These are phyloP conservation scores for Agrenia bidenticulata DNA, from an alignment of 2,888 invertebrate species.

Conservation along the genomic window DNA sequence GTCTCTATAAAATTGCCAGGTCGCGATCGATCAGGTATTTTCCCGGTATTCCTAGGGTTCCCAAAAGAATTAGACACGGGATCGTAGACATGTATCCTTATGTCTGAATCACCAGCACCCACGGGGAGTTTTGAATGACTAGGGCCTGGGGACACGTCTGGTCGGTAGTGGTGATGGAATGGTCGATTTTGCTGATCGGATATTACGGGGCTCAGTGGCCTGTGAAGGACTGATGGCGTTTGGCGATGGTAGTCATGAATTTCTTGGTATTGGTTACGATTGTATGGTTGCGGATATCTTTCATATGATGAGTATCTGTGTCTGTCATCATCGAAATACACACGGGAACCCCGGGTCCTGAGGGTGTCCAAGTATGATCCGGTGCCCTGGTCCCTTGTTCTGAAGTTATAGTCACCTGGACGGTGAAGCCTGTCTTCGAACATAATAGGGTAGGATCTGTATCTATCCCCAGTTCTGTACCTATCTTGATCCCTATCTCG, in stretches of 20 bases:
- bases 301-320: not conserved
- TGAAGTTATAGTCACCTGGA: constrained; percentile 14
- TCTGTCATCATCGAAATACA: constrained; percentile 32
- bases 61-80: constrained; percentile 37
- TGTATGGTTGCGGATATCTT: not conserved
- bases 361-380: constrained; percentile 12
- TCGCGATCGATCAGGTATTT: constrained; percentile 2
- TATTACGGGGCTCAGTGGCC: constrained; percentile 36
- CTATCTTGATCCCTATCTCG: not conserved
- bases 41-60: constrained; percentile 32
- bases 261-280: not conserved
- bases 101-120: constrained; percentile 26
- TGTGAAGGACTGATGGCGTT: constrained; percentile 14
- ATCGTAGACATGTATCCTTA: constrained; percentile 40
- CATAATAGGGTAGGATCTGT: constrained; percentile 25
- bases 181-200: constrained; percentile 27
- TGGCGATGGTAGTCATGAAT: not conserved
- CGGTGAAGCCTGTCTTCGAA: constrained; percentile 27
- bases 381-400: constrained; percentile 12
- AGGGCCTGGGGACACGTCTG: constrained; percentile 29
- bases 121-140: constrained; percentile 40
- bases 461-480: no score
- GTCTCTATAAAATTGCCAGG: constrained; percentile 37
- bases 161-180: constrained; percentile 19
- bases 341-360: constrained; percentile 23